These are phyloP conservation scores for Pogonocichla stellata DNA, from an alignment of 2,113 vertebrate species.

Conservation along the genomic window DNA sequence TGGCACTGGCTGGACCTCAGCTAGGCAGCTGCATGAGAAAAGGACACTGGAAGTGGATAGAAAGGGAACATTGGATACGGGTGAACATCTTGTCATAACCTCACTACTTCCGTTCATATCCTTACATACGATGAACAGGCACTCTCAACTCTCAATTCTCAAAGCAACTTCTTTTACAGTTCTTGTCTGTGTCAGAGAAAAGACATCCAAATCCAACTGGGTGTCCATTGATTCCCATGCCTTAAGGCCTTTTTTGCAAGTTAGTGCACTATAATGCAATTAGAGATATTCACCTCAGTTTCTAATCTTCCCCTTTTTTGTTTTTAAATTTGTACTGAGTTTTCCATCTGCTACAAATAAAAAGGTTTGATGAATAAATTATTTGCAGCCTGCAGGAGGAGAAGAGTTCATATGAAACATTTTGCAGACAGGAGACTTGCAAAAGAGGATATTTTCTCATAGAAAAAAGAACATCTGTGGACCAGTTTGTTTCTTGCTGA, in stretches of 20 bases:
- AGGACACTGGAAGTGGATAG: background rate
- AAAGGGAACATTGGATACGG: background rate
- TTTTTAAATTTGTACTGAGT: slow-evolving; percentile 18
- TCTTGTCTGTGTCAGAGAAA: background rate
- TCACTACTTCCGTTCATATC: background rate
- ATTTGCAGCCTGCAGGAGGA: slow-evolving; percentile 52
- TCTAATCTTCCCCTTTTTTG: slow-evolving; percentile 24
- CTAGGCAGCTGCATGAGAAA: background rate
- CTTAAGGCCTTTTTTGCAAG: background rate
- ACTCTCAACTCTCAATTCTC: background rate
- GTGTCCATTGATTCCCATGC: background rate
- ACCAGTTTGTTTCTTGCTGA: slow-evolving; percentile 56
- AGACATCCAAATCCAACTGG: background rate
- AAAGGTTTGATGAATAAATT: slow-evolving; percentile 60
- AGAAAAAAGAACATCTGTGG: slow-evolving; percentile 51
- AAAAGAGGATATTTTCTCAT: slow-evolving; percentile 14
- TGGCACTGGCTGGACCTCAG: background rate
- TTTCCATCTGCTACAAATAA: slow-evolving; percentile 48
- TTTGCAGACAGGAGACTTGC: slow-evolving; percentile 25
- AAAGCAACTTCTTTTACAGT: background rate
- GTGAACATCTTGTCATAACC: background rate
- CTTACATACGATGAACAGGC: background rate
- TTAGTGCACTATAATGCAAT: background rate
- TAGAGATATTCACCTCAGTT: slow-evolving; percentile 1
- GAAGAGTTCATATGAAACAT: slow-evolving; percentile 15